These are phyloP conservation scores for Callaeas wilsoni DNA, from an alignment of 2,113 vertebrate species.

Conservation along the genomic window DNA sequence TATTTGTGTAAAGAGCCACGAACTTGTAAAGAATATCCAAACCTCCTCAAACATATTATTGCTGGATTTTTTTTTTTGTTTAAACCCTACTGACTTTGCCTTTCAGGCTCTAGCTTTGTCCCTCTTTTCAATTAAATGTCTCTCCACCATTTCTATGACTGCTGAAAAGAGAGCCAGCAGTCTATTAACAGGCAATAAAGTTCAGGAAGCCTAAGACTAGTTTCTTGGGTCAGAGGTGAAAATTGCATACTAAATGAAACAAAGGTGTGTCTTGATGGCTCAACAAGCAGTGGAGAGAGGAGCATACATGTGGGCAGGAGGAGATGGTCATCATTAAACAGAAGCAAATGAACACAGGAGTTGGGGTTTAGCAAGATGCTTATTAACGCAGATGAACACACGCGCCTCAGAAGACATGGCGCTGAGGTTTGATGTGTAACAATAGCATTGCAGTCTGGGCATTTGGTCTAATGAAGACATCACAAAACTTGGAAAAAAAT, in stretches of 20 bases:
- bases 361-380: background rate
- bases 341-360: conserved; percentile 54
- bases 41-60: conserved; percentile 70
- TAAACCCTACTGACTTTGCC: conserved; percentile 61
- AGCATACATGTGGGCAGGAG: conserved; percentile 55
- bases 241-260: conserved; percentile 81
- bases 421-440: background rate
- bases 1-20: conserved; percentile 52
- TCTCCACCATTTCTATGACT: conserved; percentile 78
- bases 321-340: conserved; percentile 66
- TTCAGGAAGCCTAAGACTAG: conserved; percentile 84
- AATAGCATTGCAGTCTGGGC: background rate
- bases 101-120: conserved; percentile 74
- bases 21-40: conserved; percentile 69
- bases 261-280: conserved; percentile 81
- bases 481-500: background rate
- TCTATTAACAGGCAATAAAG: conserved; percentile 88
- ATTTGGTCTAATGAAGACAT: background rate
- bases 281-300: conserved; percentile 61
- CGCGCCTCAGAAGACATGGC: background rate
- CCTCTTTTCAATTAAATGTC: conserved; percentile 78
- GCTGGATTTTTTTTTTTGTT: conserved; percentile 38
- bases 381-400: conserved; percentile 11
- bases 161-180: conserved; percentile 80
- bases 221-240: conserved; percentile 85